A percentile compares a stretch with the other conserved stretches of the same genome.
Conservation (phyloP, 2,113 vertebrate species). For the Anguilla japonica region DNA sequence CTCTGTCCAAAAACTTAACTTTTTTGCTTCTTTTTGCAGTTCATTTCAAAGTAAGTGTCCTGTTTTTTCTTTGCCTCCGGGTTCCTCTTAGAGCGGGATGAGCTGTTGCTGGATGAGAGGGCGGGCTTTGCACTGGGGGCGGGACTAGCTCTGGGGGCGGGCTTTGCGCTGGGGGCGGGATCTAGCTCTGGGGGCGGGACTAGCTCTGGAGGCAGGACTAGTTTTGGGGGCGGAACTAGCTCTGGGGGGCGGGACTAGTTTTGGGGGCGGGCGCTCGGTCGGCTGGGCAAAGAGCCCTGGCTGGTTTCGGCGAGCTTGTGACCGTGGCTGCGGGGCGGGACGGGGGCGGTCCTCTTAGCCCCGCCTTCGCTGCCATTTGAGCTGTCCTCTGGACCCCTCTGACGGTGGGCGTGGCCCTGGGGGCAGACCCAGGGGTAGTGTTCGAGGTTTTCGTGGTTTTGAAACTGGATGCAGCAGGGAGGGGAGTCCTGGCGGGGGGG, state of each 20-base stretch:
- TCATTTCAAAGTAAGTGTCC: conserved; percentile 88
- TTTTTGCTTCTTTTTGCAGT: conserved; percentile 71
- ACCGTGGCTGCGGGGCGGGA: conserved; percentile 39
- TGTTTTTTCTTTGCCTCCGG: conserved; percentile 62
- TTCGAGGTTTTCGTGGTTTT: conserved; percentile 27
- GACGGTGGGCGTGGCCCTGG: conserved; percentile 56
- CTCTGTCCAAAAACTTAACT: conserved; percentile 30
- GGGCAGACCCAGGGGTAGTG: conserved; percentile 46
- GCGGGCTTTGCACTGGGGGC: conserved; percentile 29
- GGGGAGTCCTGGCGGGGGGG: not conserved
- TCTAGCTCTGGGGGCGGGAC: no score
- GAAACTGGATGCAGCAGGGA: conserved; percentile 20
- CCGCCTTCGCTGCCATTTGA: conserved; percentile 28
- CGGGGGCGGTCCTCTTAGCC: conserved; percentile 44
- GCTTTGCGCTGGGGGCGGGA: no score
- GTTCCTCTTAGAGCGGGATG: conserved; percentile 40
- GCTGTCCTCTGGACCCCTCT: conserved; percentile 71
- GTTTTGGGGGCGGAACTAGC: no score
- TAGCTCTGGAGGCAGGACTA: no score
- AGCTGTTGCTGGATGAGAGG: conserved; percentile 24
- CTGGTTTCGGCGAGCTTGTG: conserved; percentile 19
- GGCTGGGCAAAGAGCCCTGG: not conserved
- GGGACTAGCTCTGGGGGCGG: no score
- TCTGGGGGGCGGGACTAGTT: no score
- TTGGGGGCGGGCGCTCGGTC: no score